Conservation (phyloP, 2,888 invertebrate genomes). For the Noctuana brunneofusca region DNA sequence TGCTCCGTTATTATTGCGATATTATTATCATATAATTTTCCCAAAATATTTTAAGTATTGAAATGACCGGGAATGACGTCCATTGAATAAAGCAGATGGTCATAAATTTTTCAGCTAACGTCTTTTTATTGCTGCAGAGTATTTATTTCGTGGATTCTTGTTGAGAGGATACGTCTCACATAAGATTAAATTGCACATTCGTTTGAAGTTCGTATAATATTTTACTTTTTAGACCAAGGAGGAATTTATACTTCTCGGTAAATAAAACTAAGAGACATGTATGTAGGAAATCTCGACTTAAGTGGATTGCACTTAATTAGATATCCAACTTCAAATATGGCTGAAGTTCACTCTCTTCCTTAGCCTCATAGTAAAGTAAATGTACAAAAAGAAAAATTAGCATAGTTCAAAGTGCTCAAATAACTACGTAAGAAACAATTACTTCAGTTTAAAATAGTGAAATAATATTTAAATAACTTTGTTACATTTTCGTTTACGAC, state of each 20-base stretch:
- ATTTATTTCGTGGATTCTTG: constrained; percentile 28
- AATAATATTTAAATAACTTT: constrained; percentile 15
- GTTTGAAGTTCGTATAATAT: neutral
- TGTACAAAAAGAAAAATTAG: neutral
- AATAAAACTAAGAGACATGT: too few species aligned
- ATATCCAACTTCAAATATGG: too few species aligned
- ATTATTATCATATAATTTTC: constrained; percentile 31
- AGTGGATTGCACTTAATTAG: too few species aligned
- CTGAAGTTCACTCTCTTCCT: too few species aligned
- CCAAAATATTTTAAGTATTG: constrained; percentile 27
- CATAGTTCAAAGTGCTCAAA: neutral
- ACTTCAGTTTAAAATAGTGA: constrained; percentile 6
- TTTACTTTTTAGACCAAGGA: too few species aligned
- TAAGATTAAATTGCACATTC: neutral
- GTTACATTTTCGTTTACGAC: constrained; percentile 27
- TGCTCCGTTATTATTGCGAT: constrained; percentile 22
- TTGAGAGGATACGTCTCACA: constrained; percentile 13
- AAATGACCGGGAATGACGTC: constrained; percentile 27
- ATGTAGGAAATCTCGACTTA: too few species aligned
- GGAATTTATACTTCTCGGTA: too few species aligned
- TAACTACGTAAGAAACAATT: constrained; percentile 1
- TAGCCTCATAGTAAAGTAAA: too few species aligned
- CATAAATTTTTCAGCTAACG: constrained; percentile 31
- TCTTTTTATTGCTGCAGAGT: constrained; percentile 26
- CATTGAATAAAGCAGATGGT: constrained; percentile 32